Evolutionary conservation across 35 echinoderm and acorn worm species (phyloP).

Genomic region (Anneissia japonica): DNA sequence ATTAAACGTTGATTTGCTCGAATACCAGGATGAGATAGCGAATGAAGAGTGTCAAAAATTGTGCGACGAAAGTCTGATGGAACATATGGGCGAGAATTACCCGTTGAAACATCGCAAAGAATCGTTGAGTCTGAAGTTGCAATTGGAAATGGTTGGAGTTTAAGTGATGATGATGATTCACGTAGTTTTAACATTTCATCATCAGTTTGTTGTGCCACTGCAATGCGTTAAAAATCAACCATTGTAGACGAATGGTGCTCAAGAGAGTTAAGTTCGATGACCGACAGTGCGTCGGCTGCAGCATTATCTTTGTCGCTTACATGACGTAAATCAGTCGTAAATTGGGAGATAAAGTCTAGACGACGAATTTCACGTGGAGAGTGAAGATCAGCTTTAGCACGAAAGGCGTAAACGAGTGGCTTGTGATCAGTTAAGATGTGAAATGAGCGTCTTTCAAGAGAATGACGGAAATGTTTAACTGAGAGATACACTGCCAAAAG

Average conservation of each 20-base stretch:
- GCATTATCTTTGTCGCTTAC: constrained; percentile 19
- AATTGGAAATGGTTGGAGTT: background rate
- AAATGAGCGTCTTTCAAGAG: constrained; percentile 36
- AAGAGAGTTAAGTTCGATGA: background rate
- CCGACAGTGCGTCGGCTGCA: constrained; percentile 9
- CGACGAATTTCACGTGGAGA: constrained; percentile 37
- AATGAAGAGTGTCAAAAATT: constrained; percentile 16
- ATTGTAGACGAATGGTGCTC: background rate
- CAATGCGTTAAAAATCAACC: constrained; percentile 4
- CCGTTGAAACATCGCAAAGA: constrained; percentile 12
- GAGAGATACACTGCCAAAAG: constrained; percentile 27
- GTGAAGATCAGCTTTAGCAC: constrained; percentile 17
- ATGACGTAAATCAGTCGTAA: constrained; percentile 46
- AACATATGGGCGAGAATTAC: constrained; percentile 12
- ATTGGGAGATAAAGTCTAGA: constrained; percentile 38
- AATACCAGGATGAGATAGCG: background rate
- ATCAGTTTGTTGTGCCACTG: background rate
- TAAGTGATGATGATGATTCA: background rate
- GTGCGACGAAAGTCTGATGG: constrained; percentile 3
- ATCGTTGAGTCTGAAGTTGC: background rate
- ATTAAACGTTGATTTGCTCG: constrained; percentile 27
- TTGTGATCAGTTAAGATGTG: constrained; percentile 41
- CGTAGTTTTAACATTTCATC: constrained; percentile 1
- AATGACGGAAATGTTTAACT: constrained; percentile 33
- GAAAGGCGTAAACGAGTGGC: constrained; percentile 33